Evolutionary conservation across 2,797 vertebrate species (phyloP).

Genomic region (Phataginus tricuspis): DNA sequence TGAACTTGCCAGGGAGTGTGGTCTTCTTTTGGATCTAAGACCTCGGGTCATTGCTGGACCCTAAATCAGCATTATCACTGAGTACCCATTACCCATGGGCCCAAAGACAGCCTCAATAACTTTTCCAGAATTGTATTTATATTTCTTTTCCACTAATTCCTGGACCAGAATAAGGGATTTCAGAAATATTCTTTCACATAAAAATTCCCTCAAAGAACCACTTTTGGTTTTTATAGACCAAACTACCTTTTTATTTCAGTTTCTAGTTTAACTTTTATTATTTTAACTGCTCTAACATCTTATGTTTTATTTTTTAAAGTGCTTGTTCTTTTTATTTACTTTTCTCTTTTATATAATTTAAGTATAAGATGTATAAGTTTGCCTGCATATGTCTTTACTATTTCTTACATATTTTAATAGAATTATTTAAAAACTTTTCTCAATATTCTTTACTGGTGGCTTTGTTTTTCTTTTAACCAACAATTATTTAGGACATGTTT

Average conservation of each 20-base stretch:
- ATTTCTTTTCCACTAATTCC: background rate
- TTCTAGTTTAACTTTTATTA: background rate
- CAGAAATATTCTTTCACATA: background rate
- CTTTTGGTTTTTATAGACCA: background rate
- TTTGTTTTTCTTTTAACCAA: background rate
- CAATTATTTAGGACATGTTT: background rate
- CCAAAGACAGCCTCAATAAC: background rate
- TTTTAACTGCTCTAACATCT: background rate
- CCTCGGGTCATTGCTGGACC: background rate
- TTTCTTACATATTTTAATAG: background rate
- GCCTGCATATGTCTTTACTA: background rate
- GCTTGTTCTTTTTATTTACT: background rate
- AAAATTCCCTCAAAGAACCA: background rate
- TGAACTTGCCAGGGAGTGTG: background rate
- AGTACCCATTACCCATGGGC: background rate
- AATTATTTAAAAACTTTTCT: background rate
- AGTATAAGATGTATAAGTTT: background rate
- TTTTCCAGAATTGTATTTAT: background rate
- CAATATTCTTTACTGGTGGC: background rate
- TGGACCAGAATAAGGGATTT: background rate
- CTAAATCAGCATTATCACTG: background rate
- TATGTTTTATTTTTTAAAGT: background rate
- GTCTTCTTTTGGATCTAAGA: background rate
- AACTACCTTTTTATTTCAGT: background rate
- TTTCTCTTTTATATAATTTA: background rate